A percentile compares a stretch with the other conserved stretches of the same genome.
Conservation (phyloP, 2,113 vertebrate species). For the Barnardius zonarius region DNA sequence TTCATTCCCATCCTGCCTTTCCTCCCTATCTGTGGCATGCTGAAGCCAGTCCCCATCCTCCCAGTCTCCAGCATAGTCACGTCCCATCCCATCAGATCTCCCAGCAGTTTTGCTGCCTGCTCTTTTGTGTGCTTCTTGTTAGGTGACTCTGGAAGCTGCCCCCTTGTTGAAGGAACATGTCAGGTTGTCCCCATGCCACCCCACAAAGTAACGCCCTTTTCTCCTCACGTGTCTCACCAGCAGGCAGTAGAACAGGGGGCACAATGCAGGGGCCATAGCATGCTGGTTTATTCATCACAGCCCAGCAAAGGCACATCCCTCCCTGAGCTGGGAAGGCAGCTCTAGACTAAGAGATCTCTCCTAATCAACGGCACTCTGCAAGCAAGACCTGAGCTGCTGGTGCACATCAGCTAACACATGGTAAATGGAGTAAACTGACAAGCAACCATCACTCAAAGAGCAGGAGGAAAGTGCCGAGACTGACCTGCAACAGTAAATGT, state of each 20-base stretch:
- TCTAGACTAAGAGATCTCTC: not conserved
- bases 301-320: not conserved
- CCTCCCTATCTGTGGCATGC: not conserved
- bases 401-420: not conserved
- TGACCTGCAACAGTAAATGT: not conserved
- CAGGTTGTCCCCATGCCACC: not conserved
- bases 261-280: rapidly evolving
- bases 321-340: not conserved
- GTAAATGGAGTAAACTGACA: not conserved
- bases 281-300: not conserved
- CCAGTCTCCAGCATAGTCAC: not conserved
- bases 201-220: not conserved
- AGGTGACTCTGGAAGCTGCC: not conserved
- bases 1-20: not conserved
- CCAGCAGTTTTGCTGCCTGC: not conserved
- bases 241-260: not conserved
- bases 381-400: not conserved
- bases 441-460: not conserved
- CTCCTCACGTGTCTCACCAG: rapidly evolving
- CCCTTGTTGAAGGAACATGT: too few relatives aligned
- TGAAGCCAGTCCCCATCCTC: not conserved
- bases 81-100: not conserved
- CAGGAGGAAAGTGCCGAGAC: not conserved
- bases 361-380: not conserved
- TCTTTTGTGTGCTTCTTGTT: not conserved